A percentile compares a stretch with the other conserved stretches of the same genome.
Evolutionary conservation across 1,140 invertebrate genomes (phyloP).

Genomic region (Drosophila serrata): DNA sequence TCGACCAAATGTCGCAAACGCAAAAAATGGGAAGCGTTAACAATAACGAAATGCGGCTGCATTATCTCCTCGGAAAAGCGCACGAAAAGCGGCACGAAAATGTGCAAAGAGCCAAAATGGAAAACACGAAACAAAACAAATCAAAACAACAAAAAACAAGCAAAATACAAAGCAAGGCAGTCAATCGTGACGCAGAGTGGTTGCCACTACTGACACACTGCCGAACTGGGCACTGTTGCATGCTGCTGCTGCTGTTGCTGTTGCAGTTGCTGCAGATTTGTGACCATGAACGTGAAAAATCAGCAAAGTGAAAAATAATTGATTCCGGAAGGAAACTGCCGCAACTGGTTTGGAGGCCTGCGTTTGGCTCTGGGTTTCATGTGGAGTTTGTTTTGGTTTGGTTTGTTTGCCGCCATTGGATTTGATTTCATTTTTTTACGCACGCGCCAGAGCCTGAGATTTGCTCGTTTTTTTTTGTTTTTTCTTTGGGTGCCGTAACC

Average conservation of each 20-base stretch:
- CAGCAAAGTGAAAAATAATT: conserved; percentile 79
- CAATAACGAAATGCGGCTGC: conserved; percentile 27
- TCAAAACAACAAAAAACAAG: background rate
- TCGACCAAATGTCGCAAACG: conserved; percentile 53
- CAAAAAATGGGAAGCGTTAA: conserved; percentile 44
- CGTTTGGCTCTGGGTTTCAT: conserved; percentile 15
- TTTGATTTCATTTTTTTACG: conserved; percentile 21
- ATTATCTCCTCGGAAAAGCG: conserved; percentile 49
- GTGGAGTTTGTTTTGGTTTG: conserved; percentile 20
- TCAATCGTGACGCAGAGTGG: conserved; percentile 39
- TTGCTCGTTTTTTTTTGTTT: conserved; percentile 11
- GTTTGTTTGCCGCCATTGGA: background rate
- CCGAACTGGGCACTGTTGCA: conserved; percentile 41
- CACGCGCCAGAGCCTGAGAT: conserved; percentile 1
- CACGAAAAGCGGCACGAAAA: conserved; percentile 29
- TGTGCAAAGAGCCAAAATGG: conserved; percentile 23
- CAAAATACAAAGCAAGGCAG: conserved; percentile 41
- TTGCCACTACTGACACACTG: conserved; percentile 61
- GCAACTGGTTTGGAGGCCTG: conserved; percentile 66
- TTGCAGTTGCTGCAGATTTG: conserved; percentile 47
- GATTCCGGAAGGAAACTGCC: conserved; percentile 81
- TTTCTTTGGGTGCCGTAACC: conserved; percentile 68
- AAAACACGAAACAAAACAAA: conserved; percentile 19
- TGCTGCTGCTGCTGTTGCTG: conserved; percentile 18
- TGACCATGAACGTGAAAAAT: conserved; percentile 79